Base-by-base conservation (phyloP, 2,113 vertebrate species). In the Pithys albifrons region DNA sequence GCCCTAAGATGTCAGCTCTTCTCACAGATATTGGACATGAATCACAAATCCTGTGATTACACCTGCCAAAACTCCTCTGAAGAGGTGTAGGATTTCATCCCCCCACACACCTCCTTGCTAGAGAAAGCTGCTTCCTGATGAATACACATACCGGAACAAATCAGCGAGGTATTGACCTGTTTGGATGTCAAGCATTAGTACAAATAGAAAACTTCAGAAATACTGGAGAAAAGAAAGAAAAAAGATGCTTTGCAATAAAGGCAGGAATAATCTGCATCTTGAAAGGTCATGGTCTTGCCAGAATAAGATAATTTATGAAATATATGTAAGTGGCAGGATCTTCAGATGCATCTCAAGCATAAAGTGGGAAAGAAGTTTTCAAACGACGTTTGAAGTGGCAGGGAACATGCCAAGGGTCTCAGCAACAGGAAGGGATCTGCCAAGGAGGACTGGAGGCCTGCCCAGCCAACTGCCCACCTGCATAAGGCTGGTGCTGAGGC, bases 121-220 rank as follows among this genome's bases (percentile, higher is more conserved):
- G 51, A 48, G 52, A 95, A 96, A 93, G 29, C 74, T 28, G 16
- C 43, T 59, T 92, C 59, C 77, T 87, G 65, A 57, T 93, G 85
- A 92, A 85, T 75, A 75, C 80, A 67, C 46, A 67, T 46, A 91
- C 72, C 78, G 89, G 73, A 95, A 67, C 66, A 95, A 95, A 86
- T 91, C 88, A 96, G 93, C 51, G 66, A 91, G 85, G 74, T 88
- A 89, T 37, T 95, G 94, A 95, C 84, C 96, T 89, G 61, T 85
- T 96, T 87, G 74, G 48, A 85, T 96, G 78, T 85, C 58, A 94
- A 93, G 89, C 49, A 93, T 96, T 91, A 97, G 57, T 55, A 91
- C 70, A 95, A 57, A 87, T 49, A 95, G 74, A 90, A 83, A 88
- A 73, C 80, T 93, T 93, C 62, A 78, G 75, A 92, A 97, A 78